Evolutionary conservation across 1,140 invertebrate genomes (phyloP), one percentile per base, ranked within the genome.

Genomic region (Gonioctena quinquepunctata): DNA sequence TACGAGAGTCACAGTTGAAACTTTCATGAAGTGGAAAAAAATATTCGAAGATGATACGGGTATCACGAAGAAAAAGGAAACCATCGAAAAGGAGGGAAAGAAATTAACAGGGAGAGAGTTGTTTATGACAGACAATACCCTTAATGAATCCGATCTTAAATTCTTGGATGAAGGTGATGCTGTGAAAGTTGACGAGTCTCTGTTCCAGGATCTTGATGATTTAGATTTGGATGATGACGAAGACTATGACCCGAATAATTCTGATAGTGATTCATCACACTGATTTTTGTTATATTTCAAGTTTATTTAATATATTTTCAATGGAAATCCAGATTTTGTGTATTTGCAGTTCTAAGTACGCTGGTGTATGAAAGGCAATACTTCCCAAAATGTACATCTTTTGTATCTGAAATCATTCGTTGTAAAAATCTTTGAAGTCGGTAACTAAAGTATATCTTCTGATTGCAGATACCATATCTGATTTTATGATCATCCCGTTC

Each of bases 71-170:
- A 90, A 90, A 82, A 87, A 86, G 77, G 90, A 92, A 79, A 83
- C 85, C 33, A 88, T 90, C 66, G 89, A 88, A 69, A 91, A 91
- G 76, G 90, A 91, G 68, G 89, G 87, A 22, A 93, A 90, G 73
- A 94, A 93, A 80, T 82, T 93, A 42, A 92, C 91, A 56, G 96
- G 97, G 8, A 90, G 89, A 83, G 95, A 98, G 86, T 85, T 98
- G 26, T 99, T 99, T 85, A 89, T 98, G 83, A 90, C 87, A 66
- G 96, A 99, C 84, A 92, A 92, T 73, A 94, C 94, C 2, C 86
- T 99, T 62, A 94, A 94, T 86, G 94, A 98, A 80, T 98, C 96
- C 48, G 97, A 99, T 87, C 89, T 98, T 16, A 94, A 96, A 85
- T 98, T 97, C 85, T 86, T 97, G 61, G 92, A 96, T 84, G 94